Percentiles rank a stretch among this genome's conserved stretches.
phyloP scores from a whole-genome alignment of 2,888 invertebrate species.

The Lucinisca nassula region DNA sequence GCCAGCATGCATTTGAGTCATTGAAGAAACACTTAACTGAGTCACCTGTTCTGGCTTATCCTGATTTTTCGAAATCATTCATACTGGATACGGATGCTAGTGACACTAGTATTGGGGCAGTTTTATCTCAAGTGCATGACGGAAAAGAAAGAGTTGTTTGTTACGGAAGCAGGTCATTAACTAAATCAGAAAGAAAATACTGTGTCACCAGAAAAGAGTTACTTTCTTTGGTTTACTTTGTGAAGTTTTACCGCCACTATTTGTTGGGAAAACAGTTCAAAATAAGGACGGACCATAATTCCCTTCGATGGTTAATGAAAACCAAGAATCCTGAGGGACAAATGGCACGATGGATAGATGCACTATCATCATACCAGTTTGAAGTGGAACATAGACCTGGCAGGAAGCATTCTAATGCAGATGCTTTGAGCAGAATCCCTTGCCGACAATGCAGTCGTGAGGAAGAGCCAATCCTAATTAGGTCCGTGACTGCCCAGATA shows the following conservation, averaged over 20 bases:
- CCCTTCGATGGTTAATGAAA: conserved; percentile 63
- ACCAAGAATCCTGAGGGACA: conserved; percentile 60
- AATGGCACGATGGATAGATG: conserved; percentile 54
- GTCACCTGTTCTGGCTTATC: conserved; percentile 20
- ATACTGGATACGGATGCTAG: conserved; percentile 72
- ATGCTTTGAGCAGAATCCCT: conserved; percentile 45
- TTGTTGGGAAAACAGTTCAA: conserved; percentile 59
- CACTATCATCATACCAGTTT: conserved; percentile 41
- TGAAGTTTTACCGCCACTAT: conserved; percentile 69
- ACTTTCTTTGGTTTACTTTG: conserved; percentile 55
- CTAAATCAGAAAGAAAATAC: conserved; percentile 20
- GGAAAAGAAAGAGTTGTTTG: conserved; percentile 66
- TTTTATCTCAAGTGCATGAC: conserved; percentile 56
- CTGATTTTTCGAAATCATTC: conserved; percentile 28
- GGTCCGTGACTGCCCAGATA: no score
- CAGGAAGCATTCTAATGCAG: conserved; percentile 40
- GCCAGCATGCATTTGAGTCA: no score
- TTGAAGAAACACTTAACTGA: not conserved
- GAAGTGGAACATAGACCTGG: conserved; percentile 45
- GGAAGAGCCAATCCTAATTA: no score
- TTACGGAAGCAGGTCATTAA: no score
- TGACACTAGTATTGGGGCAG: conserved; percentile 60
- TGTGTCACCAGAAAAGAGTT: conserved; percentile 63
- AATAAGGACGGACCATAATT: conserved; percentile 68
- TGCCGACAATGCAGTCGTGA: no score